Base-by-base conservation (phyloP, 2,888 invertebrate genomes). In the Catocala nupta region DNA sequence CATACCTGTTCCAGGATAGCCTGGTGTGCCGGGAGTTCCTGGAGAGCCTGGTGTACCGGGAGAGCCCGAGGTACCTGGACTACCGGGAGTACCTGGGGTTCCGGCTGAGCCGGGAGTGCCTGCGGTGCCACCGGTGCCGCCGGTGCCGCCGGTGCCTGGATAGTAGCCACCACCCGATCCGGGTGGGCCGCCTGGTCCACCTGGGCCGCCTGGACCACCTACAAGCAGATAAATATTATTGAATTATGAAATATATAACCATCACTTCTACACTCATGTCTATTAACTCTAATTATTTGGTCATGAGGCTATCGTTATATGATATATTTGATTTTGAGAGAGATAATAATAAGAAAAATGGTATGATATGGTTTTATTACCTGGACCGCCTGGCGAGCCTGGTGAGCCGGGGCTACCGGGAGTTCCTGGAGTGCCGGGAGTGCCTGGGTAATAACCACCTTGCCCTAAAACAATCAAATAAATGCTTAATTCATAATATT, bases 131-230 rank as follows among this genome's bases (percentile, higher is more conserved):
- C 69, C 58, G 55, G 73, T 64, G 55, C 76, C 67, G n/a, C n/a
- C 58, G 5, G 61, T 36, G 4, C 68, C 64, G 34, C 69, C 58
- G 55, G 73, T 64, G 55, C 76, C 67, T 25, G 76, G 76, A 36
- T 85, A 81, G 59, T 81, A 76, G 8, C 79, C 73, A 16, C 80
- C 77, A 6, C 56, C 53, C 3, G 73, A 68, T 9, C 71, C 70
- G 2, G 77, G n/a, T 73, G 45, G 59, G 12, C 71, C 74, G 5
- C 75, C 70, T 10, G 80, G 96, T 50, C 93, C 89, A 55, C 88
- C 93, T 8, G 96, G 96, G 13, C 79, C 76, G 12, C 76, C 76
- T 57, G 78, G 79, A 57, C 77, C 77, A 33, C 77, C 79, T 52
- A 25, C 4, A 3, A 3, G 25, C 25, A 25, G 4, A 25, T 25